A percentile compares a stretch with the other conserved stretches of the same genome.
Evolutionary conservation across 1,140 invertebrate species (phyloP).

Genomic region (Coelopa frigida): DNA sequence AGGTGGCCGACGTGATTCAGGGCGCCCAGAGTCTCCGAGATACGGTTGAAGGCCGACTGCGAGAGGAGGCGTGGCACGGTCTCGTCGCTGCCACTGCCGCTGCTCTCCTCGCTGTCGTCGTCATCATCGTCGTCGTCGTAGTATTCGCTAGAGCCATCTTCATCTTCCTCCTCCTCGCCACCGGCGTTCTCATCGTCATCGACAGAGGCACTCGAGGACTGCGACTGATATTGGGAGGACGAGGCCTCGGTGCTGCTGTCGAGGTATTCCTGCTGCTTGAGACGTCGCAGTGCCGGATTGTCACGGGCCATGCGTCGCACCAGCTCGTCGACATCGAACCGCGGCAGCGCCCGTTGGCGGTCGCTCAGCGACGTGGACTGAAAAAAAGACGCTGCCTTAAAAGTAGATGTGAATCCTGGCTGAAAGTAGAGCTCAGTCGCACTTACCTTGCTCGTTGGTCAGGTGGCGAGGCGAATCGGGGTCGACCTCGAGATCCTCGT

Average conservation of each 20-base stretch:
- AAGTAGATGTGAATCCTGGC: slow-evolving; percentile 40
- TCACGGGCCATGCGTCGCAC: slow-evolving; percentile 20
- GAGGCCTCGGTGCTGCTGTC: slow-evolving; percentile 15
- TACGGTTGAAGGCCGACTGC: slow-evolving; percentile 53
- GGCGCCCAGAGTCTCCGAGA: slow-evolving; percentile 63
- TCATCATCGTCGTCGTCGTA: slow-evolving; percentile 27
- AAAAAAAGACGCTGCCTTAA: slow-evolving; percentile 45
- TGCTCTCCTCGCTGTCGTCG: slow-evolving; percentile 2
- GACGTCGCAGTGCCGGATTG: too few species aligned
- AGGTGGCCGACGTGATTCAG: slow-evolving; percentile 75
- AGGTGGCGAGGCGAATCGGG: slow-evolving; percentile 32
- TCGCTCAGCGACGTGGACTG: slow-evolving; percentile 20
- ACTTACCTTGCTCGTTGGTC: slow-evolving; percentile 39
- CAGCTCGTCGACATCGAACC: too few species aligned
- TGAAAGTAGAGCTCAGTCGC: too few species aligned
- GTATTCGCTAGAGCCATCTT: slow-evolving; percentile 35
- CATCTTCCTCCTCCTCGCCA: slow-evolving; percentile 25
- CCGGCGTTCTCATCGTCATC: slow-evolving; percentile 16
- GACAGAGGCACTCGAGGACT: too few species aligned
- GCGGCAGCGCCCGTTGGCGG: background rate
- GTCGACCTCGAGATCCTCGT: slow-evolving; percentile 16
- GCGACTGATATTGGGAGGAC: slow-evolving; percentile 16
- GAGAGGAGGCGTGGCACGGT: slow-evolving; percentile 47
- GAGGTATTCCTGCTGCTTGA: slow-evolving; percentile 14
- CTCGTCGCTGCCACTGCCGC: slow-evolving; percentile 26